Conservation (phyloP, 1,140 invertebrate species). For the Leptinotarsa lineolata region DNA sequence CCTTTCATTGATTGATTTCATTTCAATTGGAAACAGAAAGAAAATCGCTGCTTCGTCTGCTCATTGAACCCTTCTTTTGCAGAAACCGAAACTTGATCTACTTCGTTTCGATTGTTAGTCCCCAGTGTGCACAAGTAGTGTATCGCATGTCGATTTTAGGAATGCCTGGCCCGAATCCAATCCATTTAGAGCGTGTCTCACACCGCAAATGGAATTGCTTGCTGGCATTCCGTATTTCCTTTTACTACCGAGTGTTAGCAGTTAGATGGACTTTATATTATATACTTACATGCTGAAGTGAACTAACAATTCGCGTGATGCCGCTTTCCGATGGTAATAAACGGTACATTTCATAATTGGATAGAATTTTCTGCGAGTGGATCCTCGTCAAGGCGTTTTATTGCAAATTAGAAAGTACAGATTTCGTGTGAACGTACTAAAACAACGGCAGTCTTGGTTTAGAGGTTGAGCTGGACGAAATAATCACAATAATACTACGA, state of each 20-base stretch:
- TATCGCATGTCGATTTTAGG: conserved; percentile 1
- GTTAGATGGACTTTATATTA: conserved; percentile 1
- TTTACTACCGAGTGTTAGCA: conserved; percentile 2
- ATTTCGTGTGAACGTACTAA: background rate
- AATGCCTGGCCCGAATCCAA: conserved; percentile 5
- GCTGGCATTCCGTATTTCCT: conserved; percentile 2
- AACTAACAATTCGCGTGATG: background rate
- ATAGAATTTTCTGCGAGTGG: background rate
- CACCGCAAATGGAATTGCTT: conserved; percentile 4
- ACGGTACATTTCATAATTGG: conserved; percentile 2
- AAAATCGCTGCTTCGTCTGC: too few species aligned
- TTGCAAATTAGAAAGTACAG: background rate
- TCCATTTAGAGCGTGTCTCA: conserved; percentile 3
- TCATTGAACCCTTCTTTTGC: background rate
- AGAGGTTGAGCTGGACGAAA: too few species aligned
- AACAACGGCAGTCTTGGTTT: too few species aligned
- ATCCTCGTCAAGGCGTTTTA: background rate
- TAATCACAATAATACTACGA: too few species aligned
- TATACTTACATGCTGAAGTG: background rate
- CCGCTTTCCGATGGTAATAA: background rate
- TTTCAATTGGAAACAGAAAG: too few species aligned
- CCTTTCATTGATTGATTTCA: too few species aligned
- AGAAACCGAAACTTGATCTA: background rate
- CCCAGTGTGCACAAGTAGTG: background rate
- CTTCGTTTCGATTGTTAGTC: conserved; percentile 1